phyloP scores from a whole-genome alignment of 2,113 vertebrate species.

The Anser cygnoides region DNA sequence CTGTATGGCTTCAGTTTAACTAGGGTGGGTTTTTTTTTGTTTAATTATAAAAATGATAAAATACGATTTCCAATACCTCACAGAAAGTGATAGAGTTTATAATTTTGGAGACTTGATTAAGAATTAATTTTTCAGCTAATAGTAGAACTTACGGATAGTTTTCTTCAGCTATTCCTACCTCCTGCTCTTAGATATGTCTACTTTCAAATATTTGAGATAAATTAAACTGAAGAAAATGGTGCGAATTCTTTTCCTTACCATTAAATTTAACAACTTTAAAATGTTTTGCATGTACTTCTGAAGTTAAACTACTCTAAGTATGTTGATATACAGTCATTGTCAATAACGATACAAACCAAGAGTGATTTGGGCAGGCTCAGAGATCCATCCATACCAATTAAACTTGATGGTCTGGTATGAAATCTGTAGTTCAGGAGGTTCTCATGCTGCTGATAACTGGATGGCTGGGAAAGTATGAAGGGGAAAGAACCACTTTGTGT shows the following conservation, averaged over 20 bases:
- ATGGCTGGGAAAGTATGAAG: background rate
- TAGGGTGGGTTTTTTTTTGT: background rate
- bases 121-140: background rate
- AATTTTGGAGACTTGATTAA: background rate
- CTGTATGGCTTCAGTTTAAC: background rate
- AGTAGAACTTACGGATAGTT: background rate
- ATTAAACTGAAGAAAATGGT: background rate
- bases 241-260: background rate
- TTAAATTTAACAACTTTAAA: background rate
- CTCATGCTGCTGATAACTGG: background rate
- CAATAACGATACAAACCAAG: background rate
- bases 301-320: background rate
- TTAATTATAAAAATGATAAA: background rate
- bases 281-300: background rate
- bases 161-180: background rate
- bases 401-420: background rate
- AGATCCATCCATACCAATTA: background rate
- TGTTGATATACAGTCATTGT: background rate
- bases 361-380: background rate
- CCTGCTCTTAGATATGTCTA: background rate
- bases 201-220: background rate
- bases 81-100: background rate
- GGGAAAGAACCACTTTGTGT: background rate
- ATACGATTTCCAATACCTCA: background rate
- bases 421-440: background rate